Percentiles rank a stretch among this genome's conserved stretches.
Evolutionary conservation across 2,113 vertebrate species (phyloP).

Genomic region (Leptodactylus fuscus): DNA sequence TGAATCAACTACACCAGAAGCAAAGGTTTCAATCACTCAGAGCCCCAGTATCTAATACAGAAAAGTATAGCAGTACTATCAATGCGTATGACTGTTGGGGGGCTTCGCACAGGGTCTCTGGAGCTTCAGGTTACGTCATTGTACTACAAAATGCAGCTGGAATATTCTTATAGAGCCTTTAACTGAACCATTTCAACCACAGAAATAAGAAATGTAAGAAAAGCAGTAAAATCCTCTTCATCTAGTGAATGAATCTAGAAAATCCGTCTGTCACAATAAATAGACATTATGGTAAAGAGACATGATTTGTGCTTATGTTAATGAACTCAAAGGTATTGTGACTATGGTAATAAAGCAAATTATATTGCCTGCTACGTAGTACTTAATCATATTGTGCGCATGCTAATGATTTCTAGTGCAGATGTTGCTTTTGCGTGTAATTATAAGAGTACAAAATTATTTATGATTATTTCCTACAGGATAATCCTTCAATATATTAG

Average conservation of each 20-base stretch:
- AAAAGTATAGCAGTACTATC: too few species aligned
- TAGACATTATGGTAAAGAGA: not conserved
- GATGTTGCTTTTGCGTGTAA: constrained; percentile 15
- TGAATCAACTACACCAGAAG: too few species aligned
- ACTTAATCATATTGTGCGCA: not conserved
- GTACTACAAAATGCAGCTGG: too few species aligned
- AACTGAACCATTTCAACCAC: not conserved
- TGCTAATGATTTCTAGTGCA: constrained; percentile 13
- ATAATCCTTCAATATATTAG: too few species aligned
- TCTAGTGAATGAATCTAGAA: not conserved
- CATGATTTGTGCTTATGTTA: constrained; percentile 5
- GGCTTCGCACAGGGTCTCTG: not conserved
- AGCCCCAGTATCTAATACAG: too few species aligned
- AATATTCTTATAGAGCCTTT: too few species aligned
- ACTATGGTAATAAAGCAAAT: constrained; percentile 4
- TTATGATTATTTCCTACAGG: not conserved
- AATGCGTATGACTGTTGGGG: too few species aligned
- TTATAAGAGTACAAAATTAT: not conserved
- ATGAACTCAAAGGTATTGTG: not conserved
- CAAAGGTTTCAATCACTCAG: too few species aligned
- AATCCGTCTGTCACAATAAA: not conserved
- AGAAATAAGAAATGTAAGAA: not conserved
- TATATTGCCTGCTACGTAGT: not conserved
- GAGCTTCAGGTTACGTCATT: not conserved
- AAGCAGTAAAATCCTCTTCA: not conserved